Evolutionary conservation across 1,140 invertebrate species (phyloP).

Genomic region (Papilio dardanus): DNA sequence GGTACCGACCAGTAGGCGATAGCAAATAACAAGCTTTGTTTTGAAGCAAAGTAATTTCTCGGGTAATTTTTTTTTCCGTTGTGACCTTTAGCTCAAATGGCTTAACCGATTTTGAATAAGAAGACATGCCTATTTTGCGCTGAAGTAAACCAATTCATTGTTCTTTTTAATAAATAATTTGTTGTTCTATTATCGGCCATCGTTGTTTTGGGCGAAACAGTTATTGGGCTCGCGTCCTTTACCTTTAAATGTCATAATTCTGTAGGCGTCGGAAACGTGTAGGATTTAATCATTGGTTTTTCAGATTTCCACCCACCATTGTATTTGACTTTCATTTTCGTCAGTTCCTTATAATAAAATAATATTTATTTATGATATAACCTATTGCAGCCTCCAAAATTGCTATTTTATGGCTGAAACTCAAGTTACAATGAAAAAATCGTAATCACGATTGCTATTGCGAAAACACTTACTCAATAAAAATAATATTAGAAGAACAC

Average conservation of each 20-base stretch:
- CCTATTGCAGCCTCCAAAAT: background rate
- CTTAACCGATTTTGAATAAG: background rate
- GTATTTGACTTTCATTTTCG: background rate
- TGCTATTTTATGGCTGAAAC: background rate
- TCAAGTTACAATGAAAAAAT: background rate
- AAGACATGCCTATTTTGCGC: background rate
- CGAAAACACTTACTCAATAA: background rate
- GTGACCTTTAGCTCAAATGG: background rate
- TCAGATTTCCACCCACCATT: conserved; percentile 39
- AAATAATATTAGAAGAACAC: background rate
- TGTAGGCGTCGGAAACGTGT: conserved; percentile 56
- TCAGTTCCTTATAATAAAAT: too few relatives aligned
- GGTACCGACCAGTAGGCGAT: too few relatives aligned
- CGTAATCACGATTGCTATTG: background rate
- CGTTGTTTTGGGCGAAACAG: background rate
- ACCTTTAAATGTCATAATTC: conserved; percentile 44
- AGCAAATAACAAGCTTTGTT: too few relatives aligned
- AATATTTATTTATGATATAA: too few relatives aligned
- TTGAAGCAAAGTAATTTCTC: too few relatives aligned
- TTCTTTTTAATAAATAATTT: conserved; percentile 40
- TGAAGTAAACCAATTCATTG: background rate
- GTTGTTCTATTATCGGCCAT: background rate
- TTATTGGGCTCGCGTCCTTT: conserved; percentile 36
- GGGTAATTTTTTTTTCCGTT: background rate
- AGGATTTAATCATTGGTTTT: conserved; percentile 41